Base-by-base conservation (phyloP, 2,113 vertebrate genomes). In the Dunckerocampus dactyliophorus region DNA sequence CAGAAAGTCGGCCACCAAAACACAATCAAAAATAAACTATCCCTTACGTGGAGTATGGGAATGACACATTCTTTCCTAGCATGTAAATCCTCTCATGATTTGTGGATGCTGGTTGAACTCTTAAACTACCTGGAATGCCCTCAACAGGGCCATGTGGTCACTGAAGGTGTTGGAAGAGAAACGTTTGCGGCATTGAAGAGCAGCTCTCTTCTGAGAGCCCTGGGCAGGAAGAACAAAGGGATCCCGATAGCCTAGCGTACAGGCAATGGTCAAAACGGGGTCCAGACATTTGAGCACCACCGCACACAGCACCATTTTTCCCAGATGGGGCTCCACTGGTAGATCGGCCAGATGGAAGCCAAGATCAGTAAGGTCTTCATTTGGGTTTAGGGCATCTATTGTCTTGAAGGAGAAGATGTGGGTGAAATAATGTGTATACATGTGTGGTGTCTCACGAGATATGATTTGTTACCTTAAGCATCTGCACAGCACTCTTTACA, bases 291-390 rank as follows among this genome's bases (percentile, higher is more conserved):
- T 98, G 21, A 99, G 75, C 59, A 94, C 92, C 50, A 97, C 89
- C 1, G 93, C 92, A 2, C 91, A 95, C 24, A 99, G 65, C 71
- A 99, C 94, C 97, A 98, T 99, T 93, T 99, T 98, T 42, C 96
- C 96, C 52, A 99, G 90, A 81, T 98, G 95, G 9, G 96, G 96
- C 65, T 98, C 95, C 49, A 99, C 88, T 1, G 95, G 93, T 47
- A 99, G 88, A 31, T 98, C 95, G 42, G 94, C 92, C 70, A 99
- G 88, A 77, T 98, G 95, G 82, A 91, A 94, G 28, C 97, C 97
- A 72, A 99, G 88, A 53, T 95, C 93, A 8, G 95, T 98, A 73
- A 99, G 89, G 81, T 95, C 92, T 83, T 99, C 96, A 87, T 91
- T 90, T 1, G 89, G 76, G 68, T 97, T 93, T 93, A 98, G 93